Evolutionary conservation across 2,888 invertebrate species (phyloP).

Genomic region (Petrophora chlorosata): DNA sequence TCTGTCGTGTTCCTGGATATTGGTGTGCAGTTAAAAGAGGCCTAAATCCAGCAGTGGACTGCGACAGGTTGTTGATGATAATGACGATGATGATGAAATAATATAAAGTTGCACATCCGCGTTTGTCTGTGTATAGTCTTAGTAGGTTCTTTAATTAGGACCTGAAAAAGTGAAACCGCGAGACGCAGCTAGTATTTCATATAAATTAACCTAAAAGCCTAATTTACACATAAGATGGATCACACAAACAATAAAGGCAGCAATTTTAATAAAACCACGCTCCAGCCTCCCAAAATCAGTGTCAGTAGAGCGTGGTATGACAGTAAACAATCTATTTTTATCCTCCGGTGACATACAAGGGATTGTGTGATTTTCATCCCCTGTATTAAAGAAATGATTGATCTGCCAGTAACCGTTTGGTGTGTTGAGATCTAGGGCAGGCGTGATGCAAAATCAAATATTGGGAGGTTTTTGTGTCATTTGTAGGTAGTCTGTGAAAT

Average conservation of each 20-base stretch:
- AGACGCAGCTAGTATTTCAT: too few relatives aligned
- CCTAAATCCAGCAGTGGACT: too few relatives aligned
- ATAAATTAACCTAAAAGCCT: too few relatives aligned
- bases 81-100: too few relatives aligned
- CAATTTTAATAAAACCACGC: not conserved
- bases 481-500: not conserved
- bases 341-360: constrained; percentile 8
- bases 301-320: not conserved
- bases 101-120: too few relatives aligned
- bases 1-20: too few relatives aligned
- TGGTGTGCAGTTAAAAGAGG: too few relatives aligned
- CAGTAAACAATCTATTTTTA: too few relatives aligned
- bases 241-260: not conserved
- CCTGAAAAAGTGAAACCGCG: too few relatives aligned
- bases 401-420: constrained; percentile 11
- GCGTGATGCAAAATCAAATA: constrained; percentile 1
- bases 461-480: not conserved
- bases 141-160: too few relatives aligned
- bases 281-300: not conserved
- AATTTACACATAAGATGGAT: not conserved
- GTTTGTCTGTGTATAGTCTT: too few relatives aligned
- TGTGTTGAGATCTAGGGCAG: constrained; percentile 4
- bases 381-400: constrained; percentile 8
- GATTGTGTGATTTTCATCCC: constrained; percentile 12
- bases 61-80: too few relatives aligned